Evolutionary conservation across 37 sponge, comb jelly and placozoan genomes (phyloP).

Genomic region (Hexactinellida sp.): DNA sequence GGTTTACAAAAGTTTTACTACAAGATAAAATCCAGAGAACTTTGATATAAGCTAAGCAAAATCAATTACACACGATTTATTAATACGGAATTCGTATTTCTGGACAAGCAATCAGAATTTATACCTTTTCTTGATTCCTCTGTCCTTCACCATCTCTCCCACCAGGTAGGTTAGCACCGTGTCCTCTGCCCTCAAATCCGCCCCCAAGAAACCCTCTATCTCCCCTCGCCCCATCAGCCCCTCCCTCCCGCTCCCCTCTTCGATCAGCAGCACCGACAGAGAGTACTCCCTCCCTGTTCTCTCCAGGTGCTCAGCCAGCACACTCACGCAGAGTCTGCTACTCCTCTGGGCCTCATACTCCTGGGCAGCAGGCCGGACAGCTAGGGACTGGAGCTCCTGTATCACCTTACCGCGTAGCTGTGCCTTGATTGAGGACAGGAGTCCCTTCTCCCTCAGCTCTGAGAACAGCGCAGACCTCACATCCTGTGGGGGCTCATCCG

Average conservation of each 20-base stretch:
- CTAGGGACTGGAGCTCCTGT: background rate
- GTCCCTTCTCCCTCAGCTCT: background rate
- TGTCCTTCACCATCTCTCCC: background rate
- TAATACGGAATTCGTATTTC: background rate
- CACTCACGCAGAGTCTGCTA: background rate
- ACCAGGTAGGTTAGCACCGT: background rate
- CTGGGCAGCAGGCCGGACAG: background rate
- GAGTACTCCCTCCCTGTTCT: background rate
- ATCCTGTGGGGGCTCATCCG: background rate
- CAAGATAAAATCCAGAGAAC: no score
- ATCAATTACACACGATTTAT: no score
- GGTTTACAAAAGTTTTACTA: no score
- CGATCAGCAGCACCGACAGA: background rate
- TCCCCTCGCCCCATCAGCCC: background rate
- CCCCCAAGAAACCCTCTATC: background rate
- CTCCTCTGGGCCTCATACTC: background rate
- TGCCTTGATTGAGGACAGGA: background rate
- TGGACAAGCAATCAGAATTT: background rate
- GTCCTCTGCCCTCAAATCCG: background rate
- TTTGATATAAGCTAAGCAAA: no score
- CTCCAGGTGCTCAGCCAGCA: background rate
- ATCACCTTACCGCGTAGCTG: background rate
- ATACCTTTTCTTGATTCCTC: conserved; percentile 4
- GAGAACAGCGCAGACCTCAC: background rate
- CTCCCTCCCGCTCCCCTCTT: background rate